Percentiles rank a stretch among this genome's conserved stretches.
Evolutionary conservation across 2,113 vertebrate genomes (phyloP).

Genomic region (Microcebus murinus): DNA sequence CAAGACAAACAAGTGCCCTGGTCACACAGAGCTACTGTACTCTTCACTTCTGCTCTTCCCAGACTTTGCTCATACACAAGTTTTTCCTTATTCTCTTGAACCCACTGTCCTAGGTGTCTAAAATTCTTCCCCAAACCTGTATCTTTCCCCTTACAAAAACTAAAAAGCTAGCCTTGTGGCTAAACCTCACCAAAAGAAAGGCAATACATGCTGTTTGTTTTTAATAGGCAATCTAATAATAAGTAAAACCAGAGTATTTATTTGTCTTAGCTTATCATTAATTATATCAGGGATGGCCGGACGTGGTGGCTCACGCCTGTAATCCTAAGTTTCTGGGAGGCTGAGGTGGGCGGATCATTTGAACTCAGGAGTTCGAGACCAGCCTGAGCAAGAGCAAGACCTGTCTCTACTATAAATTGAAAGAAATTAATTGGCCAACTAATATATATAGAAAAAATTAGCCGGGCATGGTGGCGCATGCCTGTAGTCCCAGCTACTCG

Average conservation of each 20-base stretch:
- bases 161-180: neutral
- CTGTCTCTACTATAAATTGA: too few relatives aligned
- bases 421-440: too few relatives aligned
- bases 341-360: too few relatives aligned
- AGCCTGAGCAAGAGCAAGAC: too few relatives aligned
- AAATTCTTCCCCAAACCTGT: neutral
- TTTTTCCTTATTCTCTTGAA: neutral
- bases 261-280: neutral
- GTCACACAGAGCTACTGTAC: fast-evolving
- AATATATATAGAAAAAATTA: too few relatives aligned
- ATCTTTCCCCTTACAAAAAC: neutral
- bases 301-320: too few relatives aligned
- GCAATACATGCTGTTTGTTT: neutral
- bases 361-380: too few relatives aligned
- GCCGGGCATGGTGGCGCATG: too few relatives aligned
- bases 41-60: neutral
- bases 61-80: neutral
- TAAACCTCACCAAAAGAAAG: neutral
- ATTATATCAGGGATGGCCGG: neutral
- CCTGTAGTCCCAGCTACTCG: too few relatives aligned
- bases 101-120: neutral
- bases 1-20: neutral
- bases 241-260: neutral
- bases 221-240: neutral
- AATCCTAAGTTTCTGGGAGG: too few relatives aligned